phyloP scores from a whole-genome alignment of 2,888 invertebrate genomes.

The Palloptera scutellata region DNA sequence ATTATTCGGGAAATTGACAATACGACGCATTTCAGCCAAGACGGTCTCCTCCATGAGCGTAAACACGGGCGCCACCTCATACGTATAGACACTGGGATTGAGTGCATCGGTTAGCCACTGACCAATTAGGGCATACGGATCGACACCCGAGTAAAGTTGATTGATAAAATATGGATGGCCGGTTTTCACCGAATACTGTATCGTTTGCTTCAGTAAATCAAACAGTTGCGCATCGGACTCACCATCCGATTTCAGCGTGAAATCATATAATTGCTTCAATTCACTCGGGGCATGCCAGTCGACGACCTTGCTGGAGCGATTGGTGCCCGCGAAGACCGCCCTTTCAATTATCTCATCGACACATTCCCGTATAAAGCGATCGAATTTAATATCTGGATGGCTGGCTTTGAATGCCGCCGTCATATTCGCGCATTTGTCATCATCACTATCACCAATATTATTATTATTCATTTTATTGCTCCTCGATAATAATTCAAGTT shows the following conservation, averaged over 20 bases:
- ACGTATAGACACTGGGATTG: conserved; percentile 88
- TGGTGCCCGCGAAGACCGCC: conserved; percentile 79
- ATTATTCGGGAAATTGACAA: conserved; percentile 78
- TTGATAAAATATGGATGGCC: conserved; percentile 91
- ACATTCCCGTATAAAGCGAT: conserved; percentile 75
- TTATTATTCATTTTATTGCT: neutral
- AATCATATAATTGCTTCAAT: conserved; percentile 73
- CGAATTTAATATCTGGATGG: conserved; percentile 73
- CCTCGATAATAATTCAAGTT: neutral
- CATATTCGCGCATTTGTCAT: conserved; percentile 11
- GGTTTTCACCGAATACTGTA: conserved; percentile 88
- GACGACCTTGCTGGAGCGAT: conserved; percentile 76
- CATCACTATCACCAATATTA: conserved; percentile 3
- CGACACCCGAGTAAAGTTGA: conserved; percentile 84
- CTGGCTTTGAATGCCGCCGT: conserved; percentile 63
- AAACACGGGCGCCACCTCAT: conserved; percentile 89
- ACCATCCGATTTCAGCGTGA: conserved; percentile 69
- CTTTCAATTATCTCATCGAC: conserved; percentile 77
- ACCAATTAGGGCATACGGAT: conserved; percentile 83
- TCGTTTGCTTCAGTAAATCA: conserved; percentile 73
- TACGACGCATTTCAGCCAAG: conserved; percentile 78
- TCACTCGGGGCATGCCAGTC: conserved; percentile 83
- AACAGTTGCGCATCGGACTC: conserved; percentile 75
- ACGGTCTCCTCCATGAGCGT: conserved; percentile 87
- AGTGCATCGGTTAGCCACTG: conserved; percentile 87